A percentile compares a stretch with the other conserved stretches of the same genome.
Conservation (phyloP, 2,888 invertebrate genomes). For the Parnassius glacialis region DNA sequence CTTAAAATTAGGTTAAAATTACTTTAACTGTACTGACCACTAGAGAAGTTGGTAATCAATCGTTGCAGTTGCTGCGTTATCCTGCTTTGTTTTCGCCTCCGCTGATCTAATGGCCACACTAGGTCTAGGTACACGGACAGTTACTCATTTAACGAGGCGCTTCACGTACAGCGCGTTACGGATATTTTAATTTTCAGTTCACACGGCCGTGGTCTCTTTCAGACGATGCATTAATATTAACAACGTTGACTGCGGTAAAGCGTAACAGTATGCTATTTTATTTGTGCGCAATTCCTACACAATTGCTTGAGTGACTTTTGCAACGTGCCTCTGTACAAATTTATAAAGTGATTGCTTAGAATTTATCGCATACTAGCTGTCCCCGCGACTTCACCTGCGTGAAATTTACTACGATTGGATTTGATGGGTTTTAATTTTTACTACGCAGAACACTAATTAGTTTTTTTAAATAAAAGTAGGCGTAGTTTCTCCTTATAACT, state of each 20-base stretch:
- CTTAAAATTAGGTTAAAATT: too few relatives aligned
- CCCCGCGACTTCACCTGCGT: too few relatives aligned
- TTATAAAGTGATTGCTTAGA: too few relatives aligned
- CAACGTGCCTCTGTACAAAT: background rate
- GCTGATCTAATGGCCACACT: constrained; percentile 22
- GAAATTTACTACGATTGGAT: too few relatives aligned
- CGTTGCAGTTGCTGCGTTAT: too few relatives aligned
- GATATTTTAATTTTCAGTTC: constrained; percentile 77
- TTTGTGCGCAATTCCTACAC: constrained; percentile 31
- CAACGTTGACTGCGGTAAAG: constrained; percentile 36
- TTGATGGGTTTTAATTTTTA: too few relatives aligned
- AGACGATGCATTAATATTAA: constrained; percentile 68
- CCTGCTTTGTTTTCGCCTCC: background rate
- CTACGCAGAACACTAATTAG: too few relatives aligned
- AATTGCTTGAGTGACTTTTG: constrained; percentile 19
- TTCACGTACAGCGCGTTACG: constrained; percentile 62
- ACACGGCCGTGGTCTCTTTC: constrained; percentile 66
- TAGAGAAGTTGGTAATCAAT: too few relatives aligned
- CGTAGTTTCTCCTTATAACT: too few relatives aligned
- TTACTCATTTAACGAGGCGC: constrained; percentile 45
- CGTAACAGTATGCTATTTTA: constrained; percentile 26
- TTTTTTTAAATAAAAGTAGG: too few relatives aligned
- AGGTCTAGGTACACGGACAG: constrained; percentile 32
- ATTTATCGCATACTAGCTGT: too few relatives aligned
- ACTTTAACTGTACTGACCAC: too few relatives aligned